A percentile compares a stretch with the other conserved stretches of the same genome.
Conservation (phyloP, 2,113 vertebrate genomes). For the Ailuropoda melanoleuca region DNA sequence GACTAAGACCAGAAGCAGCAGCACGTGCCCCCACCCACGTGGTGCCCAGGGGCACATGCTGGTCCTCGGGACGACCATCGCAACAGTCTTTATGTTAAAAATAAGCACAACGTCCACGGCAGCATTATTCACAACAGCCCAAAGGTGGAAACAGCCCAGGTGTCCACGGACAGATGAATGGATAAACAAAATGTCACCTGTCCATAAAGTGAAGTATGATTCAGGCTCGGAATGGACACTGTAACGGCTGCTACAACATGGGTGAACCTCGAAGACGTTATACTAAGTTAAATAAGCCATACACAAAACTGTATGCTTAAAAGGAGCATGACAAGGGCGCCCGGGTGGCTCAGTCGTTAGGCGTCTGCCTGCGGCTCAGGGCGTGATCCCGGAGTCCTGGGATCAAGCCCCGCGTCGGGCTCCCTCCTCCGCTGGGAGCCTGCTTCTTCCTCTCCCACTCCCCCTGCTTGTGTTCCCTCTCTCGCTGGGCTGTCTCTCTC, state of each 20-base stretch:
- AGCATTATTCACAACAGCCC: not conserved
- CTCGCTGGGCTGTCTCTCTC: no score
- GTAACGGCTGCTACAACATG: no score
- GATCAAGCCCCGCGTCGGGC: no score
- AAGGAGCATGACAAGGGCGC: not conserved
- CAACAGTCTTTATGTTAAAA: fast-evolving
- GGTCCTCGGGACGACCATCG: not conserved
- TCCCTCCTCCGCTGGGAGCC: no score
- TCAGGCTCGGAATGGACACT: not conserved
- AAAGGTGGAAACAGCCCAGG: not conserved
- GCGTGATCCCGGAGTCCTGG: no score
- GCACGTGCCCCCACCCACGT: no score
- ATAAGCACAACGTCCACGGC: no score
- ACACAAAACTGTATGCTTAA: fast-evolving
- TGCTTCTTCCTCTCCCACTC: no score
- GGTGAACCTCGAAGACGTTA: fast-evolving
- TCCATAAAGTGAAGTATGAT: fast-evolving
- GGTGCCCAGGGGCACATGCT: fast-evolving
- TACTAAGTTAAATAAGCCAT: fast-evolving
- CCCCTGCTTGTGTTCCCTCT: no score
- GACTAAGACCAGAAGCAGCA: not conserved
- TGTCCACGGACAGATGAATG: fast-evolving
- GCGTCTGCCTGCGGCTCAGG: no score
- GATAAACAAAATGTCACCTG: fast-evolving
- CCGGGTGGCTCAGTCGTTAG: no score